Base-by-base conservation (phyloP, 2,797 vertebrate species). In the Pseudotriccus pelzelni region DNA sequence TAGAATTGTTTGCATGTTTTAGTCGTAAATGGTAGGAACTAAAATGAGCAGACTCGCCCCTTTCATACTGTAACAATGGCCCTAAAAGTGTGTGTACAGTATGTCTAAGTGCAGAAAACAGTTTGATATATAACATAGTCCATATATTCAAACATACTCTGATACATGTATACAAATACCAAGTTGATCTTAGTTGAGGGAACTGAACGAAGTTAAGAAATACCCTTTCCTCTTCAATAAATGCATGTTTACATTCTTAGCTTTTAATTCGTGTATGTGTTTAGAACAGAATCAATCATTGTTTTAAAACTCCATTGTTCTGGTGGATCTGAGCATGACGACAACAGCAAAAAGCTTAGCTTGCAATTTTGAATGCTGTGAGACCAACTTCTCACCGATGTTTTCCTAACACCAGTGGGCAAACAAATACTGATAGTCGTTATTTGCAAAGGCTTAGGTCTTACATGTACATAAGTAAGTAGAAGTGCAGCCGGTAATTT, bases 281-380 rank as follows among this genome's bases (percentile, higher is more conserved):
- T 93, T 85, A 82, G 62, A 91, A 64, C 49, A 68, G 70, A 70
- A 81, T 22, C 46, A 67, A 68, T 46, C 68, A 44, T 11, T 92
- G 49, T 78, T 85, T 84, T 50, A 62, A 69, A 43, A 34, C 10
- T 6, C 76, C 15, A n/a, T 72, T 92, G 68, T 90, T 80, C 84
- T 47, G 68, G 58, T 72, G 68, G 72, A 74, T 64, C 70, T 75
- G 79, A 83, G 50, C 81, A 44, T 10, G 60, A 84, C 46, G 58
- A n/a, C 70, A 87, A 23, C 20, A 56, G 43, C 30, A 43, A 68
- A 92, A 60, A 76, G 56, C 74, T 77, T 50, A 70, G 80, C 49
- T 79, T 77, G 63, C 64, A 67, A 2, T 47, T 89, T 27, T 2
- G 14, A 60, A 27, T 4, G 28, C 68, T 47, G 47, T 0, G 43